Percentiles rank a stretch among this genome's conserved stretches.
phyloP scores from a whole-genome alignment of 1,140 invertebrate genomes.

The Phocides pigmalion region DNA sequence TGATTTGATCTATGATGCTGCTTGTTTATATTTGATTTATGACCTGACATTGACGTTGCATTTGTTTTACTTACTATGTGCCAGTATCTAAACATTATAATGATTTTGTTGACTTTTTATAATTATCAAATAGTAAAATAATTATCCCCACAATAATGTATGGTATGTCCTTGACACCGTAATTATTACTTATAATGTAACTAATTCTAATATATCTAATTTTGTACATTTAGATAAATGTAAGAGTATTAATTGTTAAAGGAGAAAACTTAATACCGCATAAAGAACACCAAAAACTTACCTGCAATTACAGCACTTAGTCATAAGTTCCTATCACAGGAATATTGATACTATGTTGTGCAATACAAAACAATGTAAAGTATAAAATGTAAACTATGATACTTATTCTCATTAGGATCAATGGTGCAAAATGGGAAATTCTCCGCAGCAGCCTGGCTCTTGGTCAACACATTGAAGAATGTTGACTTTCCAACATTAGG shows the following conservation, averaged over 20 bases:
- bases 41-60: slow-evolving; percentile 6
- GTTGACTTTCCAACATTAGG: slow-evolving; percentile 99
- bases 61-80: slow-evolving; percentile 1
- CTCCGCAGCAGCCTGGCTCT: slow-evolving; percentile 97
- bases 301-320: no score
- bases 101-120: background rate
- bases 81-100: background rate
- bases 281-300: no score
- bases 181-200: no score
- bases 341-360: no score
- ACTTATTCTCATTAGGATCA: slow-evolving; percentile 99
- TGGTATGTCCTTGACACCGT: background rate
- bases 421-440: slow-evolving; percentile 99
- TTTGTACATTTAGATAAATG: no score
- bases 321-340: no score
- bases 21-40: slow-evolving; percentile 9
- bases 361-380: no score
- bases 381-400: slow-evolving; percentile 82
- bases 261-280: no score
- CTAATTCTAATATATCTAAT: no score
- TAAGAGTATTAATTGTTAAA: no score
- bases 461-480: slow-evolving; percentile 99
- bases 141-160: background rate
- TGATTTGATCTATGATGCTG: no score
- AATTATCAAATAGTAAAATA: background rate